Evolutionary conservation across 1,140 invertebrate genomes (phyloP), one percentile per base, ranked within the genome.

Genomic region (Zaprionus ornatus): DNA sequence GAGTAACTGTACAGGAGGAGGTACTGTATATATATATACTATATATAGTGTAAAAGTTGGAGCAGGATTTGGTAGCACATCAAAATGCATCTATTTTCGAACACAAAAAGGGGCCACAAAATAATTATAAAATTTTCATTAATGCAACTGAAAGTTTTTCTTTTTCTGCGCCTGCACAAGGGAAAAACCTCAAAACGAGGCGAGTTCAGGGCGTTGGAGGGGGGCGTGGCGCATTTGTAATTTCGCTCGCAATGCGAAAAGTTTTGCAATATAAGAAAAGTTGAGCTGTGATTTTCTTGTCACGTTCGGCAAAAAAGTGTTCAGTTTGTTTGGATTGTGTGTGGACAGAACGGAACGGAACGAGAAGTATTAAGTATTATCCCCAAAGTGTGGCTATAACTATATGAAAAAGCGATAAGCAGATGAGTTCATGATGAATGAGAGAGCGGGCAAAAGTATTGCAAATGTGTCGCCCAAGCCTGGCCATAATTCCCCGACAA

Each of bases 201-300:
- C 21, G 12, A 19, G n/a, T 0, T 12, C 35, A 54, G 37, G 17
- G 52, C 19, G 48, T n/a, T 29, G 3, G 3, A 25, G 3, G 19
- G 12, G 21, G 19, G 52, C 4, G 62, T 59, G 59, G 57, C 52
- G 74, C 37, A 60, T 71, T 48, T 37, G 74, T 76, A 74, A 82
- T 80, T 82, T 81, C 21, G 60, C 69, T 56, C 71, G 79, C 62
- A 78, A 78, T 68, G 65, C 42, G 79, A 64, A 90, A 90, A 90
- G 62, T 90, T 90, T 90, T 71, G 82, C 79, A 90, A 90, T 90
- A 80, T 90, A 69, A 67, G 19, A 60, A 86, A 90, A 88, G 77
- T 90, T 90, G 62, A 79, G 64, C 86, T 77, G 67, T 74, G 82
- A 85, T 82, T 90, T 90, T 90, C 78, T 90, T 90, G 82, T 85